Conservation (phyloP, 2,797 vertebrate genomes). For the Leuciscus waleckii region DNA sequence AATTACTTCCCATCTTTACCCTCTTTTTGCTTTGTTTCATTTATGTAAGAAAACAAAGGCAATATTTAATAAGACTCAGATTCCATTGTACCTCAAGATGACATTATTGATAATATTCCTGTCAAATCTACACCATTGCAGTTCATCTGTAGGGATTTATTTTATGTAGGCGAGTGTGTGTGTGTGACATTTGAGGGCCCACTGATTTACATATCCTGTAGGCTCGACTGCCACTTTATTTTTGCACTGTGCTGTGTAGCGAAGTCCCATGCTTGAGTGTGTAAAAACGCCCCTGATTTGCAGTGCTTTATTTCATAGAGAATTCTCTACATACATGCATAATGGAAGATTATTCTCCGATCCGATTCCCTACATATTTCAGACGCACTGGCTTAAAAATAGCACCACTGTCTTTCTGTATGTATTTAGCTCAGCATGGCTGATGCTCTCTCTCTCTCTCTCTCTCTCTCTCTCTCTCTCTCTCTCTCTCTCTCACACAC, state of each 20-base stretch:
- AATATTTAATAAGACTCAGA: neutral
- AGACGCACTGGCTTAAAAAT: slow-evolving; percentile 68
- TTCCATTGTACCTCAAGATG: neutral
- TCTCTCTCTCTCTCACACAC: slow-evolving; percentile 9
- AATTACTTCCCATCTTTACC: neutral
- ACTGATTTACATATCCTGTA: slow-evolving; percentile 20
- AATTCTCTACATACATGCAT: slow-evolving; percentile 70
- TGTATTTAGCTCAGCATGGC: slow-evolving; percentile 60
- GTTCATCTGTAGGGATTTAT: slow-evolving; percentile 16
- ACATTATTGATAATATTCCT: slow-evolving; percentile 18
- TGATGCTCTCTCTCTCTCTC: slow-evolving; percentile 8
- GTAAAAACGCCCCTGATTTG: slow-evolving; percentile 71
- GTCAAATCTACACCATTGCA: slow-evolving; percentile 7
- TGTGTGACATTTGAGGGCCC: neutral
- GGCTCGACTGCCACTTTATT: slow-evolving; percentile 65
- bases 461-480: neutral
- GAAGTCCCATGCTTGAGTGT: slow-evolving; percentile 66
- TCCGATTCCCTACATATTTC: slow-evolving; percentile 65
- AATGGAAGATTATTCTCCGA: slow-evolving; percentile 71
- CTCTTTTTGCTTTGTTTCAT: neutral
- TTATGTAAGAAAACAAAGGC: neutral
- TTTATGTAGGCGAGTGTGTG: slow-evolving; percentile 6
- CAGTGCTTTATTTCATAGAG: slow-evolving; percentile 66
- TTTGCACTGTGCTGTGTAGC: slow-evolving; percentile 59
- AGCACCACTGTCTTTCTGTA: slow-evolving; percentile 68